Conservation (phyloP, 2,797 vertebrate genomes). For the Brotula barbata region DNA sequence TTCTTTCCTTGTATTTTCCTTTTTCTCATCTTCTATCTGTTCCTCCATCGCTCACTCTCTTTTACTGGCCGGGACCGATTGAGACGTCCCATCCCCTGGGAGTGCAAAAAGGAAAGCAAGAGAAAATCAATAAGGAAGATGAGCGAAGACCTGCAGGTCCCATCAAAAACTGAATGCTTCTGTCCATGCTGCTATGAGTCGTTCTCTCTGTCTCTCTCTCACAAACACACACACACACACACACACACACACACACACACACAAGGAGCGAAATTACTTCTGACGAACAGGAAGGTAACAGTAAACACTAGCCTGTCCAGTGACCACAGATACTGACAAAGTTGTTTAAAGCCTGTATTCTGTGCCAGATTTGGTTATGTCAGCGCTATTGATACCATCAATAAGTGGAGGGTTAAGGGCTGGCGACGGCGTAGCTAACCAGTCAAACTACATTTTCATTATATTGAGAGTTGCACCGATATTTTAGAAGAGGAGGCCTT, state of each 20-base stretch:
- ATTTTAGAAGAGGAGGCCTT: too few species aligned
- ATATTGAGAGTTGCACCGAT: too few species aligned
- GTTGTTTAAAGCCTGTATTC: conserved; percentile 6
- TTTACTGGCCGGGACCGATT: conserved; percentile 67
- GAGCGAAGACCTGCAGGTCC: conserved; percentile 75
- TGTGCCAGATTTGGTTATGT: conserved; percentile 11
- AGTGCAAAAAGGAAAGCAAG: conserved; percentile 68
- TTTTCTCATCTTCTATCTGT: conserved; percentile 60
- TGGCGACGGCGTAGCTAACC: too few species aligned
- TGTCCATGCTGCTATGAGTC: conserved; percentile 63
- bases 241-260: conserved; percentile 3
- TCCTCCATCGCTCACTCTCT: conserved; percentile 60
- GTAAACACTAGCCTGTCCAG: conserved; percentile 32
- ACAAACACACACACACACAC: conserved; percentile 30
- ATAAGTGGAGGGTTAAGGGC: conserved; percentile 2
- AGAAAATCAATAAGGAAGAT: conserved; percentile 78
- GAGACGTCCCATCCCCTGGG: conserved; percentile 75
- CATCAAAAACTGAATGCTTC: conserved; percentile 65
- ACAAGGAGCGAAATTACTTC: conserved; percentile 14
- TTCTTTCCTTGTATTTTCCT: conserved; percentile 7
- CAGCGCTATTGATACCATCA: conserved; percentile 1
- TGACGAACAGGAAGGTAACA: conserved; percentile 30
- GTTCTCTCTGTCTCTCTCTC: conserved; percentile 23
- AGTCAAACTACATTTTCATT: too few species aligned
- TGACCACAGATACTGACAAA: conserved; percentile 16